A percentile compares a stretch with the other conserved stretches of the same genome.
Conservation (phyloP, 2,888 invertebrate species). For the Tridacna gigas region DNA sequence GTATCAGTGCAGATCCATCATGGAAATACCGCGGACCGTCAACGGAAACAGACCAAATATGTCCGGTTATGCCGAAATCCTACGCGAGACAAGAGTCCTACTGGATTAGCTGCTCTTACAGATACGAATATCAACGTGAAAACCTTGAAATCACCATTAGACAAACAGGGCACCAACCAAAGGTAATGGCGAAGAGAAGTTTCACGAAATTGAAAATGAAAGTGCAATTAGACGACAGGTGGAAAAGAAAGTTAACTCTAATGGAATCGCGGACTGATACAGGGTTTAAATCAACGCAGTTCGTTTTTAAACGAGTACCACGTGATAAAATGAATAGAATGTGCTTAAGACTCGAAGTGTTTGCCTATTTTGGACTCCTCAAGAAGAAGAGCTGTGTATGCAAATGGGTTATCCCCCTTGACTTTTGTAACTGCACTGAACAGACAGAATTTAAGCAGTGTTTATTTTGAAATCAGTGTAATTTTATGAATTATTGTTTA, state of each 20-base stretch:
- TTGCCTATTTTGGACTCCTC: slow-evolving; percentile 2
- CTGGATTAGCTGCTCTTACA: slow-evolving; percentile 14
- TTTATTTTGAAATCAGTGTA: not conserved
- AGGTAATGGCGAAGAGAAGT: not conserved
- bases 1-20: not conserved
- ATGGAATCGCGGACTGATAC: slow-evolving; percentile 1
- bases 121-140: not conserved
- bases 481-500: too few relatives aligned
- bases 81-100: slow-evolving; percentile 3
- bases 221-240: not conserved
- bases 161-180: slow-evolving; percentile 3
- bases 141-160: not conserved
- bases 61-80: not conserved
- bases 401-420: slow-evolving; percentile 11
- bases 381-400: slow-evolving; percentile 6
- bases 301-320: not conserved
- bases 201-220: not conserved
- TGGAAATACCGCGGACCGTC: not conserved
- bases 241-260: not conserved
- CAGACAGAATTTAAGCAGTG: slow-evolving; percentile 18
- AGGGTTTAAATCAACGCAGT: not conserved
- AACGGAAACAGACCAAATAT: not conserved
- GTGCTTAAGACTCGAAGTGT: not conserved
- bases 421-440: not conserved
- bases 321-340: not conserved